A percentile compares a stretch with the other conserved stretches of the same genome.
Evolutionary conservation across 1,140 invertebrate species (phyloP).

Genomic region (Panulirus ornatus): DNA sequence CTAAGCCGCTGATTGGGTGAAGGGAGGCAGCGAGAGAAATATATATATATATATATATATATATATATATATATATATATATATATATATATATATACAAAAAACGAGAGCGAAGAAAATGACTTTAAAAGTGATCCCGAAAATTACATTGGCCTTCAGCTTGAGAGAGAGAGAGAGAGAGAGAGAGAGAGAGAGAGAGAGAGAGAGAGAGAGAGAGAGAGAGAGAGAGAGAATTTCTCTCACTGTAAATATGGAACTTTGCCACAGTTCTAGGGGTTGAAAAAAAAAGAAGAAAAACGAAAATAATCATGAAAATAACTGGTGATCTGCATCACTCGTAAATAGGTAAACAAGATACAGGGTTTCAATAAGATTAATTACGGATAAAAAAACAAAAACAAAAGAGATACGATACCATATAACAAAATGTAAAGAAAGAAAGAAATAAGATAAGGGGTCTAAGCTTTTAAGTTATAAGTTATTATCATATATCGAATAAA

Average conservation of each 20-base stretch:
- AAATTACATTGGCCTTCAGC: no score
- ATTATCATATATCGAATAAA: no score
- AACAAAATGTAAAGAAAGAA: neutral
- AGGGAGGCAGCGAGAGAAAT: no score
- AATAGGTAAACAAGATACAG: no score
- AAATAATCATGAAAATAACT: neutral
- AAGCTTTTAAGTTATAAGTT: no score
- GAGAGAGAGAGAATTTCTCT: neutral
- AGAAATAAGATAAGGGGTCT: no score
- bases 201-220: neutral
- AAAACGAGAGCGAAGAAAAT: neutral
- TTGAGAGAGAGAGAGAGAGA: slow-evolving; percentile 30
- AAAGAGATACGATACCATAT: neutral
- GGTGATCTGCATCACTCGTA: no score
- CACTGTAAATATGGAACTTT: neutral
- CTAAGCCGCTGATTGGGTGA: no score
- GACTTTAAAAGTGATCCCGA: neutral
- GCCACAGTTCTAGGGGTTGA: no score
- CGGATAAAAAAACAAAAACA: neutral
- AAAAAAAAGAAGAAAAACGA: neutral
- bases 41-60: neutral
- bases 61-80: neutral
- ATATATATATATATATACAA: neutral
- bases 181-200: slow-evolving; percentile 19
- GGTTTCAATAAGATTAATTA: no score